Conservation (phyloP, 2,113 vertebrate genomes). For the Bambusicola thoracicus region DNA sequence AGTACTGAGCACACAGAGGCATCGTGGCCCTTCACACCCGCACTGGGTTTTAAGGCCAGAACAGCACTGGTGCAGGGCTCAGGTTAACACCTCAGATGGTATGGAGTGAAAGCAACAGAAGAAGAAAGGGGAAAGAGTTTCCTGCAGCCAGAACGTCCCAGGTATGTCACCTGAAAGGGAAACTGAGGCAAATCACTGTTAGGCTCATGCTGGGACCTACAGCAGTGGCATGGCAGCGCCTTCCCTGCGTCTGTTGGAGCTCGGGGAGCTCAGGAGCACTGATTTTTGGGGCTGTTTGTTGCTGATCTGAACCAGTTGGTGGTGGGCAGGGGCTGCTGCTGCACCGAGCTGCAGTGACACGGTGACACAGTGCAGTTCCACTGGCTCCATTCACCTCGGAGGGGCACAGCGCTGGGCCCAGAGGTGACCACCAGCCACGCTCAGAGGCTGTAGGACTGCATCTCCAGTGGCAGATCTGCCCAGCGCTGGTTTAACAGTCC, state of each 20-base stretch:
- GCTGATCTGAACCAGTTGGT: not conserved
- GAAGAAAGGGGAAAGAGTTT: not conserved
- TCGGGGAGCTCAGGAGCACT: no score
- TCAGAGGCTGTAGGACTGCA: not conserved
- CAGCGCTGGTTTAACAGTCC: constrained; percentile 1
- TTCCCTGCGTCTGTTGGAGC: not conserved
- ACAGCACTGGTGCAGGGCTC: rapidly evolving
- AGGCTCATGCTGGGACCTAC: no score
- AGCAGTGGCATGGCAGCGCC: no score
- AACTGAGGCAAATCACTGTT: not conserved
- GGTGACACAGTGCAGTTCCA: not conserved
- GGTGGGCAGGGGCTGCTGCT: not conserved
- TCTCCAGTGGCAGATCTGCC: not conserved
- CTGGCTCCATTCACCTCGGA: rapidly evolving
- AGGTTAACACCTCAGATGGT: not conserved
- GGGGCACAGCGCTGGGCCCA: not conserved
- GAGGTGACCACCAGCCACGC: rapidly evolving
- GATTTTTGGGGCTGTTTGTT: not conserved
- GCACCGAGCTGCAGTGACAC: not conserved
- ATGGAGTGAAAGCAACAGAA: not conserved
- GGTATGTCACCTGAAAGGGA: not conserved
- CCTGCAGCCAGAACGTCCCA: not conserved
- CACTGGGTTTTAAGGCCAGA: not conserved
- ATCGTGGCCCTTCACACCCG: constrained; percentile 46
- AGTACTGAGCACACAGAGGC: constrained; percentile 19